Evolutionary conservation across 2,888 invertebrate genomes (phyloP), one percentile per base, ranked within the genome.

Genomic region (Halictus quadricinctus): DNA sequence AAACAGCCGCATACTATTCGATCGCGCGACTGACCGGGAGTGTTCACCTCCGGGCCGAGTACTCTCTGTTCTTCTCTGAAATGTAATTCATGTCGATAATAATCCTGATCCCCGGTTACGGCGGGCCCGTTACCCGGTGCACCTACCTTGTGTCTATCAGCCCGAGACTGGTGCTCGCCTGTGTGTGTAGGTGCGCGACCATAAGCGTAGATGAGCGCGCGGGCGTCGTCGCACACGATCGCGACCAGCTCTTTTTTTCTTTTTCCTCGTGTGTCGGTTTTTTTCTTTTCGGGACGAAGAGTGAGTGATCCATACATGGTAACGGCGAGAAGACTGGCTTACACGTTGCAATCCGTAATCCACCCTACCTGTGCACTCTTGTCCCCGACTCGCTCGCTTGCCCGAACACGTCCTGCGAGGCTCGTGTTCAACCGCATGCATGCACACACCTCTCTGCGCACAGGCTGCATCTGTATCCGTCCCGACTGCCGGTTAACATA

Each of bases 271-370:
- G 4, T n/a, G 36, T 15, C 21, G 36, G 0, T 87, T 76, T 79
- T 85, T 87, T 80, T 80, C 73, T 83, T 87, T 80, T 80, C 73
- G 72, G 86, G 82, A 87, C 90, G 83, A 87, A 84, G 88, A 88
- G 74, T 87, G 86, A 87, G 87, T 91, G 91, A 92, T 93, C 93
- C 93, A 91, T 92, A 93, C 91, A 92, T 92, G 93, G 93, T 91
- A 91, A 92, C 91, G 88, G 87, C 83, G 90, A 89, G 87, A 89
- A 89, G 89, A 86, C 87, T 89, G 87, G 83, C 88, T 86, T 89
- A 88, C 86, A 87, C 86, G 87, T 87, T 88, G 89, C 91, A 89
- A 88, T 86, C 90, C 89, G 90, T 91, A 91, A 90, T 88, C 87
- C 88, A 89, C 88, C 88, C 87, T 80, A 86, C 73, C 77, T 82